Conservation (phyloP, 2,797 vertebrate genomes). For the Cuculus canorus region DNA sequence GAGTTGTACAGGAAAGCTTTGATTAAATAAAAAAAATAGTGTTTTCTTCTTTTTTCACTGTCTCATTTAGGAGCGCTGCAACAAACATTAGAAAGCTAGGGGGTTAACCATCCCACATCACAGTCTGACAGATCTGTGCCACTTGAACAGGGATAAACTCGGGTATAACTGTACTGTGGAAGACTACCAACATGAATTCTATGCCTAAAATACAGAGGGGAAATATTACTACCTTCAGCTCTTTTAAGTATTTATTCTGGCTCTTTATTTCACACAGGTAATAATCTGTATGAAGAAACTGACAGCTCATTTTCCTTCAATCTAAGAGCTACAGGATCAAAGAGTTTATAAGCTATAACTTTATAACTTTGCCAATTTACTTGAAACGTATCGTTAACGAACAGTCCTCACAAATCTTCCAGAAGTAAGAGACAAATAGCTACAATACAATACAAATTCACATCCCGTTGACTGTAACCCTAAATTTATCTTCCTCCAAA, state of each 20-base stretch:
- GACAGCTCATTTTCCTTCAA: neutral
- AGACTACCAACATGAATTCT: neutral
- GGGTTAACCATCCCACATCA: neutral
- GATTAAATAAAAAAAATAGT: neutral
- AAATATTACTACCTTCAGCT: neutral
- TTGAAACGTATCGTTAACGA: neutral
- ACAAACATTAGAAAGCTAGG: neutral
- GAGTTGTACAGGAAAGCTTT: neutral
- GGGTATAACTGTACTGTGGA: rapidly evolving
- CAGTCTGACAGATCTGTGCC: neutral
- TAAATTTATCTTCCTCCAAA: neutral
- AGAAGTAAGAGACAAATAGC: neutral
- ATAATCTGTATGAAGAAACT: neutral
- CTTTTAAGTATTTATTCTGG: neutral
- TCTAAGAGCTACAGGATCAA: neutral
- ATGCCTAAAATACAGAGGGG: rapidly evolving
- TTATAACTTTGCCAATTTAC: neutral
- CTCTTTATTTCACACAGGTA: neutral
- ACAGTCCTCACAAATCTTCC: neutral
- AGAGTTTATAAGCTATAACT: neutral
- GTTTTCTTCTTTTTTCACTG: neutral
- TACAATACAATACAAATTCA: neutral
- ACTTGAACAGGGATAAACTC: neutral
- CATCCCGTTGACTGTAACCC: neutral
- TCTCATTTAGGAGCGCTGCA: neutral